These are phyloP conservation scores for Cenopis cana DNA, from an alignment of 2,888 invertebrate genomes.

Conservation along the genomic window DNA sequence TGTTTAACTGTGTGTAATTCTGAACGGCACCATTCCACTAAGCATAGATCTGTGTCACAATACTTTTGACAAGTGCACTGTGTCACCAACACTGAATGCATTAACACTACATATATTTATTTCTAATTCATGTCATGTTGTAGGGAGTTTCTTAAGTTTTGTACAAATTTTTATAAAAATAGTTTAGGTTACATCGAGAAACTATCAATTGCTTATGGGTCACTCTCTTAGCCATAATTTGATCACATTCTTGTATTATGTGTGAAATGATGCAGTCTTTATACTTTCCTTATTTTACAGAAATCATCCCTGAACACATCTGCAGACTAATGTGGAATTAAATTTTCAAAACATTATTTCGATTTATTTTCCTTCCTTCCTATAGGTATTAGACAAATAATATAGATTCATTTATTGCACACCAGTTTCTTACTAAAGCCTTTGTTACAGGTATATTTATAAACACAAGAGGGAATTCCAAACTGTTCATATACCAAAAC, in stretches of 20 bases:
- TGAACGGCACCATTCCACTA: too few species aligned
- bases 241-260: neutral
- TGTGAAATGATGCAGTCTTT: neutral
- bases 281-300: conserved; percentile 32
- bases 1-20: too few species aligned
- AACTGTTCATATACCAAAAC: conserved; percentile 80
- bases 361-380: conserved; percentile 60
- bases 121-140: too few species aligned
- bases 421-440: conserved; percentile 48
- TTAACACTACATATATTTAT: too few species aligned
- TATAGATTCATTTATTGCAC: conserved; percentile 35
- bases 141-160: neutral
- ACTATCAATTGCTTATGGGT: neutral
- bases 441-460: conserved; percentile 80
- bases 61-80: too few species aligned
- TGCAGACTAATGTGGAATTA: conserved; percentile 12
- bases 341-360: conserved; percentile 35
- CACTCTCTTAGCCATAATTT: neutral
- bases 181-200: neutral
- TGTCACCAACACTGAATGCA: too few species aligned
- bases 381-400: conserved; percentile 21
- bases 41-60: too few species aligned
- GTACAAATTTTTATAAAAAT: too few species aligned
- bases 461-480: conserved; percentile 81
- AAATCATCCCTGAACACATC: conserved; percentile 1